Evolutionary conservation across 1,140 invertebrate genomes (phyloP).

Genomic region (Drosophila ogumai): DNA sequence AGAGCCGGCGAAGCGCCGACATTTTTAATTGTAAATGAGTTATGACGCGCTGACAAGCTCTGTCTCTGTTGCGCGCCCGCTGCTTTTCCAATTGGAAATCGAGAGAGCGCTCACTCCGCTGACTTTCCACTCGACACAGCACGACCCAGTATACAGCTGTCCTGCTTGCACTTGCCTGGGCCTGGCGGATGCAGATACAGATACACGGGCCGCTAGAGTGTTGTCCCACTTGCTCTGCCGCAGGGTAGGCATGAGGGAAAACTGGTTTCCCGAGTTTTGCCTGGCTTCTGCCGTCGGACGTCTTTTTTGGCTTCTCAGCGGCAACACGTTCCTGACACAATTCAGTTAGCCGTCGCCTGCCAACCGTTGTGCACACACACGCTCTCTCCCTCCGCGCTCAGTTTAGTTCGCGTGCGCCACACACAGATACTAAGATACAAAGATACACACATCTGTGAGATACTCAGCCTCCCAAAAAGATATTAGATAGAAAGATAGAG

Average conservation of each 20-base stretch:
- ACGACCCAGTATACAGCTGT: conserved; percentile 6
- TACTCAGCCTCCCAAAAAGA: conserved; percentile 14
- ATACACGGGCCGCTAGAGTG: neutral
- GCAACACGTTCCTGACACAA: conserved; percentile 80
- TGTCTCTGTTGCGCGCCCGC: conserved; percentile 56
- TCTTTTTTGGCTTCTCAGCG: conserved; percentile 56
- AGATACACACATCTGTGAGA: conserved; percentile 32
- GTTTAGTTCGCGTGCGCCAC: conserved; percentile 48
- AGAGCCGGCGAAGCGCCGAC: conserved; percentile 70
- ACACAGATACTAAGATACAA: conserved; percentile 45
- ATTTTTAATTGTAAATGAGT: conserved; percentile 85
- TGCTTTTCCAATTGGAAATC: conserved; percentile 42
- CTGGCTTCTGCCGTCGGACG: conserved; percentile 50
- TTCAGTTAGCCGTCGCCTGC: conserved; percentile 84
- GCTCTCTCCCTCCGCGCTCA: conserved; percentile 67
- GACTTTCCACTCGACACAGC: conserved; percentile 29
- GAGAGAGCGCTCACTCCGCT: conserved; percentile 21
- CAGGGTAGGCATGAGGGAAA: conserved; percentile 37
- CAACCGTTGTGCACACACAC: conserved; percentile 79
- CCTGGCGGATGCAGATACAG: neutral
- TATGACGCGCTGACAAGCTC: conserved; percentile 66
- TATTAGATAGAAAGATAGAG: conserved; percentile 24
- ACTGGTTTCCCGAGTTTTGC: conserved; percentile 74
- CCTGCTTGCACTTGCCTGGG: conserved; percentile 22
- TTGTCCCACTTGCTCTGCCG: conserved; percentile 37